phyloP scores from a whole-genome alignment of 2,888 invertebrate genomes.

The Hirudinaria manillensis region DNA sequence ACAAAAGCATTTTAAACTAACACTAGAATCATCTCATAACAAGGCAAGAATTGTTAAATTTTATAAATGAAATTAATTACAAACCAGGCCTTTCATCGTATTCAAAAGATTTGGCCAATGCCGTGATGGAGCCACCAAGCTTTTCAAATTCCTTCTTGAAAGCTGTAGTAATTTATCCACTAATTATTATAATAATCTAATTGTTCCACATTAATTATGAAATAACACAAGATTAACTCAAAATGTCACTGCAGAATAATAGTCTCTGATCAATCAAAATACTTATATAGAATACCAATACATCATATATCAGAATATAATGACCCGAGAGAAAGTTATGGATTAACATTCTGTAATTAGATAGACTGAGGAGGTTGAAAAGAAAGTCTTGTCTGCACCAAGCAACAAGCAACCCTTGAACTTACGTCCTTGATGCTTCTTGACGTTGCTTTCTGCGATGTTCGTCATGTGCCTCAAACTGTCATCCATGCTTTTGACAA shows the following conservation, averaged over 20 bases:
- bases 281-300: too few species aligned
- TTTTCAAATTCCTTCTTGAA: conserved; percentile 85
- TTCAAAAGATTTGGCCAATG: conserved; percentile 75
- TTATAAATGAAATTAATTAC: not conserved
- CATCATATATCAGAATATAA: too few species aligned
- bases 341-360: too few species aligned
- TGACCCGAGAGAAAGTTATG: too few species aligned
- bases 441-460: conserved; percentile 76
- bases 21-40: not conserved
- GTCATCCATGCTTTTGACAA: conserved; percentile 77
- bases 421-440: conserved; percentile 71
- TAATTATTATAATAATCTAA: not conserved
- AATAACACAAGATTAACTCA: not conserved
- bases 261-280: not conserved
- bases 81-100: conserved; percentile 62
- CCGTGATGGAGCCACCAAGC: conserved; percentile 78
- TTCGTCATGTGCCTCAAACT: conserved; percentile 76
- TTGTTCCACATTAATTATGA: not conserved
- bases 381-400: too few species aligned
- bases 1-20: too few species aligned
- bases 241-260: not conserved
- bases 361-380: too few species aligned
- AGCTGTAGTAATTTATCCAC: conserved; percentile 49
- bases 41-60: not conserved
- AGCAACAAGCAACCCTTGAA: conserved; percentile 24